A percentile compares a stretch with the other conserved stretches of the same genome.
These are phyloP conservation scores for Apostichopus parvimensis DNA, from an alignment of 35 echinoderm and acorn worm genomes.

Conservation along the genomic window DNA sequence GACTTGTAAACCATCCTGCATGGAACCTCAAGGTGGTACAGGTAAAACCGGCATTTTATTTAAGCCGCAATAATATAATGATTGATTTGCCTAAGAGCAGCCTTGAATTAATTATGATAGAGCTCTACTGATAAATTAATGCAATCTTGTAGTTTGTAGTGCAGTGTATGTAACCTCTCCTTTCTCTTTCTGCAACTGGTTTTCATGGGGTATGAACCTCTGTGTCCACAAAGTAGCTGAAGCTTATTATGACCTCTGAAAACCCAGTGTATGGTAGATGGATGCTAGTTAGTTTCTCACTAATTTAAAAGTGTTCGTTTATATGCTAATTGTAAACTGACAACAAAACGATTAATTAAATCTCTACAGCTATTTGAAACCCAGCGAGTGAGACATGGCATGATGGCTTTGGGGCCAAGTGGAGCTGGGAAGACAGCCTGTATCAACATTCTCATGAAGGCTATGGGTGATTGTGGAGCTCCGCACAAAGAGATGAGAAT, in stretches of 20 bases:
- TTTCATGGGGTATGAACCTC: no score
- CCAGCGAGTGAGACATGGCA: conserved; percentile 82
- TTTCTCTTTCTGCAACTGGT: no score
- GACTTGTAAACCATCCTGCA: conserved; percentile 92
- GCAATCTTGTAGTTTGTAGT: no score
- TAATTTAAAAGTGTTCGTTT: no score
- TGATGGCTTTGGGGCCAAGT: conserved; percentile 92
- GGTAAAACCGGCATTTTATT: conserved; percentile 39
- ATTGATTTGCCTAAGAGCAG: background rate
- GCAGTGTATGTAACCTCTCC: no score
- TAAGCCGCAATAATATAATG: background rate
- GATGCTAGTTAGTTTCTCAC: no score
- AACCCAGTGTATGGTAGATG: no score
- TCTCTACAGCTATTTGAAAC: conserved; percentile 46
- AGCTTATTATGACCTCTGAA: no score
- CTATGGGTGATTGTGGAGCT: conserved; percentile 95
- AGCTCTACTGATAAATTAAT: background rate
- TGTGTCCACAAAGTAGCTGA: no score
- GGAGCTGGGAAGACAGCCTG: conserved; percentile 93
- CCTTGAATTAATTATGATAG: background rate
- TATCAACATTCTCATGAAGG: conserved; percentile 96
- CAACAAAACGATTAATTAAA: no score
- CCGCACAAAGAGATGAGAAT: conserved; percentile 86
- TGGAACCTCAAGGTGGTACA: conserved; percentile 99
- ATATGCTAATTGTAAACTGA: no score